Evolutionary conservation across 2,888 invertebrate species (phyloP), one percentile per base, ranked within the genome.

Genomic region (Teleogryllus oceanicus): DNA sequence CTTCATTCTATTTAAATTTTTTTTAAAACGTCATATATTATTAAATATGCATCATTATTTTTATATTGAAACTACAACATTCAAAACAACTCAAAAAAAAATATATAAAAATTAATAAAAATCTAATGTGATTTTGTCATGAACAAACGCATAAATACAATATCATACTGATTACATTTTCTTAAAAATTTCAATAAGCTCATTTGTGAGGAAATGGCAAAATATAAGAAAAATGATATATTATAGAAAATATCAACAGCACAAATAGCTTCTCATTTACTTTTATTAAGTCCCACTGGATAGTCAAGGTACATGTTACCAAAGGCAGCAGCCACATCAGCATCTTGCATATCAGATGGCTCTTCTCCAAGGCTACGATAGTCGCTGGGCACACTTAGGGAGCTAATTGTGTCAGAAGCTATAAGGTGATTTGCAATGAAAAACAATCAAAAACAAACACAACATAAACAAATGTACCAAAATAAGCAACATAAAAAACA

Each of bases 401-500:
- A 84, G 80, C 84, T 84, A 81, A 84, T 83, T 81, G 84, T 84
- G 83, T 84, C 84, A 79, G 84, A 85, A 79, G 84, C 84, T 81
- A 83, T 80, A 79, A 81, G 79, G 81, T 78, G 62, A 62, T 62
- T 13, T 62, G 80, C 50, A 81, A 80, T 79, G 81, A 81, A 37
- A 79, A 83, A 84, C 79, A 82, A 83, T 79, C 80, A 81, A 77
- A 78, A 81, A 83, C 78, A 81, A 80, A 77, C 78, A 79, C 82
- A 77, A 51, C 80, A 78, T 75, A 80, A 80, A 80, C 81, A 81
- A 79, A 78, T 24, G 80, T 76, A 50, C 79, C 62, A 81, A 81
- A 24, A 78, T 49, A 77, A 78, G 77, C 75, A 75, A 51, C 49
- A 24, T 21, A 79, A 74, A 79, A 62, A 21, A 21, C 74, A 79